Percentiles rank a stretch among this genome's conserved stretches.
Conservation (phyloP, 1,140 invertebrate genomes). For the Saccostrea glomerata region DNA sequence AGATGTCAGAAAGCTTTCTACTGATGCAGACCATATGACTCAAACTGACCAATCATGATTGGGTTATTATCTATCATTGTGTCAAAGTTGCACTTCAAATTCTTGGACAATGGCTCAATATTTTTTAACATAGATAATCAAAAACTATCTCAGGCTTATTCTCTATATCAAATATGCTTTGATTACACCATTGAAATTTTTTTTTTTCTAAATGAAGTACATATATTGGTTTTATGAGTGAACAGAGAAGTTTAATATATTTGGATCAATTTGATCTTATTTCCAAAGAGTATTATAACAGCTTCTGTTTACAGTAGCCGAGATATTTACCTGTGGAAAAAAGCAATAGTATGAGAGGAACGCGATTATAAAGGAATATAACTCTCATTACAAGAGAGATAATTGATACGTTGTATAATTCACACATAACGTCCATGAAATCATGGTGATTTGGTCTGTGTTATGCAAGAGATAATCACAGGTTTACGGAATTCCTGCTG, state of each 20-base stretch:
- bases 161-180: too few relatives aligned
- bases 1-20: not conserved
- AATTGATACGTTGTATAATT: slow-evolving; percentile 22
- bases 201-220: too few relatives aligned
- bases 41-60: too few relatives aligned
- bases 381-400: not conserved
- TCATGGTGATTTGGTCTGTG: not conserved
- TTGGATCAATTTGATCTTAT: not conserved
- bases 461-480: slow-evolving; percentile 18
- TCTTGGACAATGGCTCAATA: too few relatives aligned
- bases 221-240: not conserved
- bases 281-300: not conserved
- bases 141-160: too few relatives aligned
- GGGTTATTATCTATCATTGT: too few relatives aligned
- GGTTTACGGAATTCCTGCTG: slow-evolving; percentile 11
- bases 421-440: not conserved
- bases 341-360: not conserved
- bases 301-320: not conserved
- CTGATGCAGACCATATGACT: slow-evolving; percentile 2
- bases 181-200: too few relatives aligned
- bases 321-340: slow-evolving; percentile 12
- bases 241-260: not conserved
- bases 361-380: not conserved
- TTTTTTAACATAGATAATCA: too few relatives aligned
- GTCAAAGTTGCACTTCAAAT: too few relatives aligned